phyloP scores from a whole-genome alignment of 2,888 invertebrate species.

The Apamea crenata region DNA sequence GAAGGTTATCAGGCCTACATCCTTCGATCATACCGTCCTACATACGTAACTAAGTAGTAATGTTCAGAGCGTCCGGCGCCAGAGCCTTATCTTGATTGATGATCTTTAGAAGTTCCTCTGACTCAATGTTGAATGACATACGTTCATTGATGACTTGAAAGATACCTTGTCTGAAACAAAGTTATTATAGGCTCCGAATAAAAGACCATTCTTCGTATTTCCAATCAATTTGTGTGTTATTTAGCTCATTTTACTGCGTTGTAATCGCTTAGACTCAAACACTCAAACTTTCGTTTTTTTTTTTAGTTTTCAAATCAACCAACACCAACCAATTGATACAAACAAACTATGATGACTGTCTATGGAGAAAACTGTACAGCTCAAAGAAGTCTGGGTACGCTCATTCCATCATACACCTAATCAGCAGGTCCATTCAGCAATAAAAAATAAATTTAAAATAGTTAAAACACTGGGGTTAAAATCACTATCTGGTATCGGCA shows the following conservation, averaged over 20 bases:
- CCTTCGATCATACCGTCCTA: not conserved
- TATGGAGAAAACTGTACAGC: not conserved
- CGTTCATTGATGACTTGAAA: not conserved
- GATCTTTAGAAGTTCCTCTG: slow-evolving; percentile 10
- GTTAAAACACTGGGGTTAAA: too few species aligned
- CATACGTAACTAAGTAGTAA: not conserved
- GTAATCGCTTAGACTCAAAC: not conserved
- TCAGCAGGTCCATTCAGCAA: too few species aligned
- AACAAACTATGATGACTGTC: not conserved
- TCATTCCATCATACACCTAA: too few species aligned
- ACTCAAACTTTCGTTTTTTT: not conserved
- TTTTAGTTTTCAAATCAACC: not conserved
- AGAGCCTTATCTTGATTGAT: slow-evolving; percentile 32
- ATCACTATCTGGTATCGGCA: too few species aligned
- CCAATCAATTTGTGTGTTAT: not conserved
- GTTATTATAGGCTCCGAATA: too few species aligned
- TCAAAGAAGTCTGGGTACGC: too few species aligned
- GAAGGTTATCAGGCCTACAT: not conserved
- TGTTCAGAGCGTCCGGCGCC: slow-evolving; percentile 1
- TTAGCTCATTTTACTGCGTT: not conserved
- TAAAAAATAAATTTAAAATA: too few species aligned
- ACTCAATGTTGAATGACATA: not conserved
- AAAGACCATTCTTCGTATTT: not conserved
- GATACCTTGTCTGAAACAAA: not conserved
- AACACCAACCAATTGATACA: not conserved